These are phyloP conservation scores for Embiotoca jacksoni DNA, from an alignment of 2,113 vertebrate species.

Conservation along the genomic window DNA sequence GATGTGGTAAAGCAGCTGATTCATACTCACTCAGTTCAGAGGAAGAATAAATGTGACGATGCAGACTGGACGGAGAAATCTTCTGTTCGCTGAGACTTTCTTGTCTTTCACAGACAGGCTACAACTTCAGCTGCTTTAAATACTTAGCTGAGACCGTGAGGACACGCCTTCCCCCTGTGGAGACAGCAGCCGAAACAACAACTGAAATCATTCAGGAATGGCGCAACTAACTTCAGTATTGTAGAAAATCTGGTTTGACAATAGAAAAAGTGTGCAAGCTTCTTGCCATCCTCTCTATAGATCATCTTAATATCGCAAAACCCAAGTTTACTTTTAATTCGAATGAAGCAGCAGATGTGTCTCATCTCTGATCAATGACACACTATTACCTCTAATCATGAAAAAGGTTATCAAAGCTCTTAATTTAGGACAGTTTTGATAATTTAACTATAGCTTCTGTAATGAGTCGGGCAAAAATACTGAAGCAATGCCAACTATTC, in stretches of 20 bases:
- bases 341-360: background rate
- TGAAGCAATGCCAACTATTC: background rate
- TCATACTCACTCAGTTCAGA: conserved; percentile 69
- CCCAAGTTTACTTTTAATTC: background rate
- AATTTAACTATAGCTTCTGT: background rate
- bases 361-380: too few species aligned
- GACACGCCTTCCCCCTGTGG: conserved; percentile 57
- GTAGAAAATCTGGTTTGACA: background rate
- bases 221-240: background rate
- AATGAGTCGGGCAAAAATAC: background rate
- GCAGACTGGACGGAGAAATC: conserved; percentile 15
- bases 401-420: background rate
- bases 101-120: conserved; percentile 6
- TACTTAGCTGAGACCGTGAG: conserved; percentile 26
- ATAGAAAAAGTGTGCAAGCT: background rate
- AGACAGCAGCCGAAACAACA: background rate
- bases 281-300: too few species aligned
- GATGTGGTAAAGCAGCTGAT: background rate
- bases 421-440: background rate
- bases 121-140: conserved; percentile 55
- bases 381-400: background rate
- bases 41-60: conserved; percentile 19
- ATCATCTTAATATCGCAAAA: too few species aligned
- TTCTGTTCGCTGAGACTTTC: conserved; percentile 32
- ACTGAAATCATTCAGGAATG: background rate